Evolutionary conservation across 1,140 invertebrate species (phyloP), one percentile per base, ranked within the genome.

Genomic region (Psix sp.): DNA sequence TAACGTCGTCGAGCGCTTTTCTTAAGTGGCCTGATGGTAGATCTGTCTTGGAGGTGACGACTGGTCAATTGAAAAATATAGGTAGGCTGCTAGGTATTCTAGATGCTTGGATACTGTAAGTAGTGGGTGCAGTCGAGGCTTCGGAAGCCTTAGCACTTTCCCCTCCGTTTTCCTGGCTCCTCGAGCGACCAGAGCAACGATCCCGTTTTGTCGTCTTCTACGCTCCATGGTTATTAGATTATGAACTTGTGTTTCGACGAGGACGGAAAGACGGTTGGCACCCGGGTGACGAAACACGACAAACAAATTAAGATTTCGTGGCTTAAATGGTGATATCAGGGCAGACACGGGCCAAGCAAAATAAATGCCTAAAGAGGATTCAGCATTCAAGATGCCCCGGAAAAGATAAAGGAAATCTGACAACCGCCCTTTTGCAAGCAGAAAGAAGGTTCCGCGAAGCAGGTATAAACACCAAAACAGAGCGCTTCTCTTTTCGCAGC

Each of bases 401-500:
- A 56, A 78, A 78, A 87, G 84, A 86, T 87, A 87, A 85, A 86
- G 79, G 81, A 85, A 85, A 86, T 85, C 85, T 84, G 83, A 86
- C 84, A 84, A 86, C 75, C 81, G 82, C 54, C 78, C 82, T 43
- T 84, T 85, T 82, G 84, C 81, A 84, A 82, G 81, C 81, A 83
- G 26, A 54, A 77, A 70, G 45, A 57, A 66, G 49, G 65, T 72
- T 60, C 71, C 66, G 74, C 74, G 73, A 26, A 75, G 79, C 79
- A 80, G 81, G 82, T 84, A 83, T 81, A 82, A 82, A 82, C 80
- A 81, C 78, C 74, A 80, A 78, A 77, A 78, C 78, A 60, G 20
- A 18, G 49, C 43, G 67, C 67, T 52, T 56, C 62, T 62, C 71
- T 67, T 77, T 77, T 77, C 51, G 48, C 65, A 62, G 75, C 67